Evolutionary conservation across 1,140 invertebrate genomes (phyloP).

Genomic region (Maniola jurtina): DNA sequence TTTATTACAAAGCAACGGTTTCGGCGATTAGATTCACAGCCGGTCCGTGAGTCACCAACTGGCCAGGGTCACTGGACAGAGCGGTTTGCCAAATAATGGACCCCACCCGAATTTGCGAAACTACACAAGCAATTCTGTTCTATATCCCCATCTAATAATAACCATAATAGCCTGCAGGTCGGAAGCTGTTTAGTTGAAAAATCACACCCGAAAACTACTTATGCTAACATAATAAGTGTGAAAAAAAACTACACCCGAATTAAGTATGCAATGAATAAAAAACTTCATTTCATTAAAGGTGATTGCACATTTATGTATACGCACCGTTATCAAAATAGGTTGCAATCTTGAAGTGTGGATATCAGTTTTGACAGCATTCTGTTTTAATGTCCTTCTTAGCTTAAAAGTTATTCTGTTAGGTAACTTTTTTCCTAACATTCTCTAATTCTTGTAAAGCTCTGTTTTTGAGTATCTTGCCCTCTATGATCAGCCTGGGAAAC

Average conservation of each 20-base stretch:
- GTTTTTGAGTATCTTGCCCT: too few species aligned
- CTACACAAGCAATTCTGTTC: constrained; percentile 15
- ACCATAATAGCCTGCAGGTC: constrained; percentile 12
- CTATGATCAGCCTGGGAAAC: too few species aligned
- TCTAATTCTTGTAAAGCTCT: too few species aligned
- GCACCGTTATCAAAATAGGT: neutral
- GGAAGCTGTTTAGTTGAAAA: neutral
- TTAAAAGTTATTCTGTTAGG: too few species aligned
- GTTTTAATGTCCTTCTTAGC: too few species aligned
- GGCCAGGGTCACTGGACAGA: constrained; percentile 43
- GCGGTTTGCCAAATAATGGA: constrained; percentile 19
- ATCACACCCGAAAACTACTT: constrained; percentile 8
- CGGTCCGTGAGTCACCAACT: constrained; percentile 51
- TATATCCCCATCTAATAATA: constrained; percentile 16
- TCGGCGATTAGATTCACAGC: constrained; percentile 47
- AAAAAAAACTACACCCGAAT: constrained; percentile 2
- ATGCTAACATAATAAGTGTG: constrained; percentile 10
- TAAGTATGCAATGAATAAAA: constrained; percentile 15
- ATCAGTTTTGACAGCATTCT: too few species aligned
- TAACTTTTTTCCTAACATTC: too few species aligned
- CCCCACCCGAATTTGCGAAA: constrained; percentile 23
- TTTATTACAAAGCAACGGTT: constrained; percentile 59
- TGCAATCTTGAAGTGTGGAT: too few species aligned
- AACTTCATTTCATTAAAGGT: neutral
- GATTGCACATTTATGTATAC: neutral